Conservation (phyloP, 1,140 invertebrate genomes). For the Caerostris extrusa region DNA sequence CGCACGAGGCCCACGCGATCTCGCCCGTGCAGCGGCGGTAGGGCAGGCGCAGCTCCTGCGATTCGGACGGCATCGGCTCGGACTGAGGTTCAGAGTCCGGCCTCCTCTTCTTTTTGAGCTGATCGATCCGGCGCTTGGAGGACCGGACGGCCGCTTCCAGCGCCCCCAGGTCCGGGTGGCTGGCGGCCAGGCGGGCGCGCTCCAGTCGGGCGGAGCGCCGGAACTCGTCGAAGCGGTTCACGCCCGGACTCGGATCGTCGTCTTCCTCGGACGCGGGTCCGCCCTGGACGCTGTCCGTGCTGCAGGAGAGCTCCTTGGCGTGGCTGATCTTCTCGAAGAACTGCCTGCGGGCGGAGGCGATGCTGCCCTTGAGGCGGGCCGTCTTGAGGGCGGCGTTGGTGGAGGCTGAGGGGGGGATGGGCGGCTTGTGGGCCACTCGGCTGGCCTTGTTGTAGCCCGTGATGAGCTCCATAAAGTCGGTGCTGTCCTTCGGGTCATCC, state of each 20-base stretch:
- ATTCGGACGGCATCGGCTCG: slow-evolving; percentile 40
- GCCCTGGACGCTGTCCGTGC: background rate
- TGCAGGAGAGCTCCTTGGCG: background rate
- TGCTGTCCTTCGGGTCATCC: background rate
- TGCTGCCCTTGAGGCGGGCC: slow-evolving; percentile 19
- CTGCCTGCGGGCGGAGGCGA: slow-evolving; percentile 68
- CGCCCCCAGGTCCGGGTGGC: slow-evolving; percentile 75
- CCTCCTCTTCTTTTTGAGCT: slow-evolving; percentile 49
- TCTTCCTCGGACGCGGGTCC: background rate
- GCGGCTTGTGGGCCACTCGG: slow-evolving; percentile 67
- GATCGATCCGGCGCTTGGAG: slow-evolving; percentile 70
- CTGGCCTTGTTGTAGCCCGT: slow-evolving; percentile 63
- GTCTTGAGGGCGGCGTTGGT: background rate
- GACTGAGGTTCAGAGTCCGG: slow-evolving; percentile 3
- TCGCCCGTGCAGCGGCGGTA: slow-evolving; percentile 75
- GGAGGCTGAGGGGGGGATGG: background rate
- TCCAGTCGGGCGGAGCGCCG: slow-evolving; percentile 59
- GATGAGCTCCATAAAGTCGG: slow-evolving; percentile 53
- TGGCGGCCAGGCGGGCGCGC: slow-evolving; percentile 70
- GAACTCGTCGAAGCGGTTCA: slow-evolving; percentile 68
- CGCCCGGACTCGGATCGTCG: background rate
- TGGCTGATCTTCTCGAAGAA: slow-evolving; percentile 71
- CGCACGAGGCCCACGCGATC: slow-evolving; percentile 76
- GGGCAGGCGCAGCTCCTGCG: slow-evolving; percentile 20
- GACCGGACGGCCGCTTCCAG: slow-evolving; percentile 75